Evolutionary conservation across 2,797 vertebrate species (phyloP).

Genomic region (Sarcophilus harrisii): DNA sequence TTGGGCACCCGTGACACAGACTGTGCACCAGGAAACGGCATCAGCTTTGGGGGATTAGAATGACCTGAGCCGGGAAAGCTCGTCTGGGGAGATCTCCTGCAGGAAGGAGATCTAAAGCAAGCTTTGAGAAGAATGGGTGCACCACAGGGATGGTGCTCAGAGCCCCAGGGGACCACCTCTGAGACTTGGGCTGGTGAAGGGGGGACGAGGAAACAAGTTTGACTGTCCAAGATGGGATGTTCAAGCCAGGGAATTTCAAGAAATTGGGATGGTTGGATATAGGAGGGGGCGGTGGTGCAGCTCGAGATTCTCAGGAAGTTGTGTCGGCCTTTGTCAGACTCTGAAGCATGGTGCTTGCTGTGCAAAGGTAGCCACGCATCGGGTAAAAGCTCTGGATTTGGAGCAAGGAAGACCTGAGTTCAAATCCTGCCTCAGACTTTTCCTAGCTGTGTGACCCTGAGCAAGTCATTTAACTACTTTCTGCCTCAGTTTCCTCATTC

Average conservation of each 20-base stretch:
- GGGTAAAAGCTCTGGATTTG: not conserved
- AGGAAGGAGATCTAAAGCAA: not conserved
- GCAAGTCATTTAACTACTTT: not conserved
- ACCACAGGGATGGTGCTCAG: not conserved
- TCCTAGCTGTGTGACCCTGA: not conserved
- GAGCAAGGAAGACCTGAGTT: not conserved
- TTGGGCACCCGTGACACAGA: not conserved
- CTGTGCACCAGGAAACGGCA: not conserved
- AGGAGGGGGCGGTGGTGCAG: too few relatives aligned
- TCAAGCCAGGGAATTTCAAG: not conserved
- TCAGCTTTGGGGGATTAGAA: not conserved
- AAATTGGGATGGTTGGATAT: not conserved
- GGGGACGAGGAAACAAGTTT: not conserved
- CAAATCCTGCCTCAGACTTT: not conserved
- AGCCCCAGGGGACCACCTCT: not conserved
- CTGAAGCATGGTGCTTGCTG: not conserved
- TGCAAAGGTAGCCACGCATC: not conserved
- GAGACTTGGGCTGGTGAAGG: not conserved
- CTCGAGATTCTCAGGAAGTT: not conserved
- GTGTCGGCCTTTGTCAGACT: not conserved
- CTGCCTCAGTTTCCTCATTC: not conserved
- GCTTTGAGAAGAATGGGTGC: not conserved
- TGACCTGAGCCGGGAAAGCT: not conserved
- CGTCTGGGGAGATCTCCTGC: not conserved
- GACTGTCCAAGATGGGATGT: not conserved